Base-by-base conservation (phyloP, 2,797 vertebrate species). In the Moxostoma hubbsi region DNA sequence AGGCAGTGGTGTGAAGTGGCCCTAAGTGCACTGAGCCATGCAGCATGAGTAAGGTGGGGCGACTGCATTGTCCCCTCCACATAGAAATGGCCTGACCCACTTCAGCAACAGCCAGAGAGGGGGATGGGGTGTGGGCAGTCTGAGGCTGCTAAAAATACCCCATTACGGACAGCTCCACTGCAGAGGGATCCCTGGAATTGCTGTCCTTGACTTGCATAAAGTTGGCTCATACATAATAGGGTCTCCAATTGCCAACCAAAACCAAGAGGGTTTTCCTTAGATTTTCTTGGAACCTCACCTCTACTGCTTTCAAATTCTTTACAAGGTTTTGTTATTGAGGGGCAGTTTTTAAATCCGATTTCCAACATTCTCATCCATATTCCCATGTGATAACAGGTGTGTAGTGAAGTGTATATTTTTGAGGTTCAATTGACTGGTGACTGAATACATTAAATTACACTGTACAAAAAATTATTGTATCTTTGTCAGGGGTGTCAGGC, bases 121-220 rank as follows among this genome's bases (percentile, higher is more conserved):
- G 82, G 79, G 90, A 76, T 63, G 72, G 73, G 81, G 69, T 72
- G 72, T 80, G 90, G 90, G 85, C 83, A 84, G 89, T 89, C 89
- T 89, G 88, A 87, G 86, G 74, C 88, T 85, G 89, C 93, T 95
- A 95, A 94, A 94, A 94, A 94, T 94, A 94, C 87, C 79, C 87
- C 71, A 64, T 70, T 87, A 90, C 90, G 83, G 81, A 89, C 89
- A 84, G 90, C 90, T 92, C 88, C 85, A 85, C 86, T 89, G 92
- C 87, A 85, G 90, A 93, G 94, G 94, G 93, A 94, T 94, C 94
- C 94, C 93, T 94, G 90, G 90, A 92, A 93, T 90, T 75, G 90
- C 90, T 89, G 84, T 89, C 90, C 89, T 91, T 83, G 85, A 91
- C 90, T 93, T 86, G 77, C 85, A 86, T 88, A 70, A 78, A 86